Evolutionary conservation across 1,140 invertebrate species (phyloP).

Genomic region (Bombus picipes): DNA sequence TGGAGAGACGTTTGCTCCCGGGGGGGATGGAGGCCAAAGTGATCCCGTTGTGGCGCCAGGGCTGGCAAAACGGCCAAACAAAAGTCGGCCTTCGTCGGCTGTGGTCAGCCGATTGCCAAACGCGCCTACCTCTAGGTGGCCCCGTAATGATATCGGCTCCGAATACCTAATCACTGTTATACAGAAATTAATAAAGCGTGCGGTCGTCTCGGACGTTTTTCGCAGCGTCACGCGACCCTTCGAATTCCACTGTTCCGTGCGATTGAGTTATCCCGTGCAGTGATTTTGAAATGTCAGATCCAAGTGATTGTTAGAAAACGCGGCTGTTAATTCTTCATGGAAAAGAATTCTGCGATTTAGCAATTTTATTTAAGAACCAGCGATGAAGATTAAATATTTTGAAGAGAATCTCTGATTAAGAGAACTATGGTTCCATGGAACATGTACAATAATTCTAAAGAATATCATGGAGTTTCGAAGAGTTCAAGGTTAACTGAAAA

Average conservation of each 20-base stretch:
- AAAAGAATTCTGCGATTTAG: no score
- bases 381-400: no score
- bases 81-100: slow-evolving; percentile 56
- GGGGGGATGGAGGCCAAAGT: not conserved
- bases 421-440: no score
- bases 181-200: slow-evolving; percentile 79
- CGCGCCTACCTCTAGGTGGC: not conserved
- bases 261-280: slow-evolving; percentile 71
- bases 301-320: not conserved
- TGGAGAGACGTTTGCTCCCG: not conserved
- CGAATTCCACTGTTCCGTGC: slow-evolving; percentile 62
- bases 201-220: slow-evolving; percentile 72
- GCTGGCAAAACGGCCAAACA: slow-evolving; percentile 51
- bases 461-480: no score
- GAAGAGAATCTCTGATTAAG: no score
- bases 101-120: slow-evolving; percentile 43
- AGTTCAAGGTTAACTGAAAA: no score
- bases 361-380: no score
- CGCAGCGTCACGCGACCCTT: slow-evolving; percentile 65
- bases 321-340: not conserved
- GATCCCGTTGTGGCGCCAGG: slow-evolving; percentile 41
- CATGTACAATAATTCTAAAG: no score
- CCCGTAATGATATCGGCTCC: slow-evolving; percentile 71
- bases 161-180: slow-evolving; percentile 78
- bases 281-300: not conserved